Evolutionary conservation across 2,888 invertebrate species (phyloP).

Genomic region (Griposia aprilina): DNA sequence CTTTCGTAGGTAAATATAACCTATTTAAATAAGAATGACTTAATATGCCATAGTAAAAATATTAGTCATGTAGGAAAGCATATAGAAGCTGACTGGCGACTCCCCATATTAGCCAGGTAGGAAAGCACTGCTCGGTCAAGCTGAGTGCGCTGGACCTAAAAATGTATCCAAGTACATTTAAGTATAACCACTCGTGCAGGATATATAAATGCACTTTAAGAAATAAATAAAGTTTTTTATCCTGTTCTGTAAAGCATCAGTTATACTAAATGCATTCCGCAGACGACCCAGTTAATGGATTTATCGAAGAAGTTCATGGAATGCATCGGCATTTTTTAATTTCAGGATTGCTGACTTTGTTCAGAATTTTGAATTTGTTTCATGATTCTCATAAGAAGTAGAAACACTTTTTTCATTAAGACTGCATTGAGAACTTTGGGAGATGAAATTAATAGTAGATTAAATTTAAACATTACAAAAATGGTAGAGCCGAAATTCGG

Average conservation of each 20-base stretch:
- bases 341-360: constrained; percentile 19
- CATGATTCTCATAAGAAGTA: neutral
- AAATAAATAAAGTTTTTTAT: constrained; percentile 20
- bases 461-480: neutral
- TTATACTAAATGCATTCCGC: constrained; percentile 36
- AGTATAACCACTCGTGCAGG: neutral
- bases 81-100: neutral
- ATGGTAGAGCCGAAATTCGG: neutral
- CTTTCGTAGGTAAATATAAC: neutral
- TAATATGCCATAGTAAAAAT: neutral
- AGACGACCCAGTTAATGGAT: constrained; percentile 32
- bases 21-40: neutral
- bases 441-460: neutral
- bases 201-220: neutral
- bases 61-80: neutral
- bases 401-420: neutral
- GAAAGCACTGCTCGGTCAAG: neutral
- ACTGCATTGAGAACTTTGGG: neutral
- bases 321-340: constrained; percentile 50
- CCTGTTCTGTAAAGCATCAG: constrained; percentile 2
- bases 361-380: constrained; percentile 4
- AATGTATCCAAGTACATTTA: neutral
- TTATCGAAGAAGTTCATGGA: constrained; percentile 31
- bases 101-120: neutral
- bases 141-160: neutral